Evolutionary conservation across 2,888 invertebrate species (phyloP).

Genomic region (Salpingus planirostris): DNA sequence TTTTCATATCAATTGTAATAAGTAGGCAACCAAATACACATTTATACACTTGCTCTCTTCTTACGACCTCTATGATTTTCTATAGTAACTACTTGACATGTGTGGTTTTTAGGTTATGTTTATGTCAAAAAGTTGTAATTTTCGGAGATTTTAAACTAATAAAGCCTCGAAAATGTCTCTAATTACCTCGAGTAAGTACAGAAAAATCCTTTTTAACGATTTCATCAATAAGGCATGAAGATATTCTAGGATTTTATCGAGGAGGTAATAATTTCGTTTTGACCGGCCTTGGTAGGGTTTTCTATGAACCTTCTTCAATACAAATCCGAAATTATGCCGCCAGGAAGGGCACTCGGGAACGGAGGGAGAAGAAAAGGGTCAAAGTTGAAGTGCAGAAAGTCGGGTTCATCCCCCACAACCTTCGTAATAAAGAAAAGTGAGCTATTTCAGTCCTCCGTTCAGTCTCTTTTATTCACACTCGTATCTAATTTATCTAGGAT

Average conservation of each 20-base stretch:
- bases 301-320: neutral
- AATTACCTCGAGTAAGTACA: neutral
- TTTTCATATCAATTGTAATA: too few species aligned
- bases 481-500: slow-evolving; percentile 33
- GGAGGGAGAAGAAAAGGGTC: slow-evolving; percentile 62
- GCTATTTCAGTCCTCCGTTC: slow-evolving; percentile 19
- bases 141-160: too few species aligned
- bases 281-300: neutral
- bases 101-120: too few species aligned
- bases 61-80: too few species aligned
- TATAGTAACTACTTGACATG: too few species aligned
- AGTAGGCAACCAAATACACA: too few species aligned
- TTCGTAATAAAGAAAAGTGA: slow-evolving; percentile 50
- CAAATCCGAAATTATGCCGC: slow-evolving; percentile 54
- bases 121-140: too few species aligned
- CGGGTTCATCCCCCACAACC: slow-evolving; percentile 64
- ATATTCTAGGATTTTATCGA: too few species aligned
- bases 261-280: too few species aligned
- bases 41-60: too few species aligned
- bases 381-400: slow-evolving; percentile 62
- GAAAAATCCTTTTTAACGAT: neutral
- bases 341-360: slow-evolving; percentile 73
- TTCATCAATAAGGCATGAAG: too few species aligned
- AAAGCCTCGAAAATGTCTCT: slow-evolving; percentile 3
- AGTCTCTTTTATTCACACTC: too few species aligned